Conservation (phyloP, 2,797 vertebrate species). For the Pipistrellus nathusii region DNA sequence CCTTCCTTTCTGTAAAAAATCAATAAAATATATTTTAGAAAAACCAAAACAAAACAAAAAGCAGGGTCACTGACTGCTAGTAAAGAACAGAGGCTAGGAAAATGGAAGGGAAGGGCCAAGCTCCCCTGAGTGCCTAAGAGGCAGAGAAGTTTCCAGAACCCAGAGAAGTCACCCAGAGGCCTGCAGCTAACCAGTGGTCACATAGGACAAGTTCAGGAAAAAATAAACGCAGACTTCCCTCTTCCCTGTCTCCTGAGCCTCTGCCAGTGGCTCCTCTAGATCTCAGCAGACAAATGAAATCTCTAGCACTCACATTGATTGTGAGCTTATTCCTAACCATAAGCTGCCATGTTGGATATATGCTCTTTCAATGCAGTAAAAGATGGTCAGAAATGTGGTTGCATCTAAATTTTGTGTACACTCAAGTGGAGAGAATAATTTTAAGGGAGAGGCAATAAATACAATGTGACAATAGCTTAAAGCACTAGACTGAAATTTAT, state of each 20-base stretch:
- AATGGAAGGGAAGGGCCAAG: background rate
- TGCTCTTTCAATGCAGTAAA: background rate
- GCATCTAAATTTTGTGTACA: background rate
- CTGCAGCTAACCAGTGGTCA: background rate
- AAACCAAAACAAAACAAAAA: background rate
- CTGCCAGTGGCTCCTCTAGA: background rate
- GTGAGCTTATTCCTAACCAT: conserved; percentile 21
- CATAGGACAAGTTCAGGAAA: background rate
- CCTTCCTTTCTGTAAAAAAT: no score
- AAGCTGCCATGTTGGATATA: background rate
- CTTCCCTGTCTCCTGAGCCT: background rate
- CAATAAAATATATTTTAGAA: no score
- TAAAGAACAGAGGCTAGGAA: background rate
- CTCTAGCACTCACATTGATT: background rate
- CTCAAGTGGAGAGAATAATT: background rate
- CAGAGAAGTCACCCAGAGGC: background rate
- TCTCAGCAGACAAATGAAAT: background rate
- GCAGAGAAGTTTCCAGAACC: background rate
- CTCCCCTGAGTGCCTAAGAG: conserved; percentile 8
- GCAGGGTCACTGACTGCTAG: background rate
- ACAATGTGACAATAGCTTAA: background rate
- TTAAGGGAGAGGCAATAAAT: background rate
- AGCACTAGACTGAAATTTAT: background rate
- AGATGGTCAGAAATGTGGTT: background rate
- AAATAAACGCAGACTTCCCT: background rate